These are phyloP conservation scores for Hemitrygon akajei DNA, from an alignment of 2,797 vertebrate genomes.

Conservation along the genomic window DNA sequence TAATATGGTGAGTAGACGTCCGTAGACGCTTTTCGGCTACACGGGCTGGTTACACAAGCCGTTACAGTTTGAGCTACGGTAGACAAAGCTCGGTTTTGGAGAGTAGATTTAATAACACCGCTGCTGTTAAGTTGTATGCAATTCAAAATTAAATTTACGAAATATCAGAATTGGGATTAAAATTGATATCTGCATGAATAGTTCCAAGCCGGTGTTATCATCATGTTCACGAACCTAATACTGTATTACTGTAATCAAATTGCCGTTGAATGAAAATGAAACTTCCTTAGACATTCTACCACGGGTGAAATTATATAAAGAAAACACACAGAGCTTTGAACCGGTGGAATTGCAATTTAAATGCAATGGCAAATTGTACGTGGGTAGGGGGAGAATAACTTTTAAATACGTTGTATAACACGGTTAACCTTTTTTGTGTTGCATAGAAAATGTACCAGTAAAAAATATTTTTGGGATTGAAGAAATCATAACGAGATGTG, in stretches of 20 bases:
- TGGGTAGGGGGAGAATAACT: background rate
- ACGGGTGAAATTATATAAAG: background rate
- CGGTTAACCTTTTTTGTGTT: background rate
- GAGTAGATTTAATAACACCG: background rate
- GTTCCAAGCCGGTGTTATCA: background rate
- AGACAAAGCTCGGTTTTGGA: background rate
- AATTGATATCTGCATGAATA: background rate
- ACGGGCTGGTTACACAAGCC: slow-evolving; percentile 37
- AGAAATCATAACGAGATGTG: background rate
- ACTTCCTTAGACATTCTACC: background rate
- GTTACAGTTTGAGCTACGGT: background rate
- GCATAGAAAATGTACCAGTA: background rate
- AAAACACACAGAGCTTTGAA: background rate
- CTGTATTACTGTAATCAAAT: background rate
- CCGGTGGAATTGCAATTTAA: background rate
- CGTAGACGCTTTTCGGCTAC: slow-evolving; percentile 43
- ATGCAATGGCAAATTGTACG: background rate
- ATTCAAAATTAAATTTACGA: background rate
- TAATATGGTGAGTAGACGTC: slow-evolving; percentile 88
- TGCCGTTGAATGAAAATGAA: background rate
- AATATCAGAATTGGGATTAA: background rate
- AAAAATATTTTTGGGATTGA: background rate
- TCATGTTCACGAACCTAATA: too few relatives aligned
- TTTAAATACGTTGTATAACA: background rate
- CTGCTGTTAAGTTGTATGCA: background rate